These are phyloP conservation scores for Chaetura pelagica DNA, from an alignment of 2,113 vertebrate species.

Conservation along the genomic window DNA sequence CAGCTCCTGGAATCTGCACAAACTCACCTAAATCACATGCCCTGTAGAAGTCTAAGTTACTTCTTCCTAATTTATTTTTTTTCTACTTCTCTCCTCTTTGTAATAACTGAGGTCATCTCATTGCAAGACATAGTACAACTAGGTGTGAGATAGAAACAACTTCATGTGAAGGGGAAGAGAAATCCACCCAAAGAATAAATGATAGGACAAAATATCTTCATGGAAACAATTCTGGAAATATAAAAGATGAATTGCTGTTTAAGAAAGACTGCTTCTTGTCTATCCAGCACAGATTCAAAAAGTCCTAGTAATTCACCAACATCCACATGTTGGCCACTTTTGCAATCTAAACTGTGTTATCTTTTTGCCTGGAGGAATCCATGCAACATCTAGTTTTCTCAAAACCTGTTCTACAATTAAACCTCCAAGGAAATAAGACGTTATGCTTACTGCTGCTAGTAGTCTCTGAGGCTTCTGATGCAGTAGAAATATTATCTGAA, in stretches of 20 bases:
- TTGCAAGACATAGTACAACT: not conserved
- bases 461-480: constrained; percentile 92
- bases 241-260: not conserved
- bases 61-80: not conserved
- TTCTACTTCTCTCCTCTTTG: not conserved
- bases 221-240: not conserved
- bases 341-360: not conserved
- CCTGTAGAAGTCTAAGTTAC: not conserved
- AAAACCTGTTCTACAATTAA: constrained; percentile 35
- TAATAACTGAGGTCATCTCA: not conserved
- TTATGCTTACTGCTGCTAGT: constrained; percentile 83
- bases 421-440: constrained; percentile 56
- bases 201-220: fast-evolving
- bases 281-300: not conserved
- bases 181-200: not conserved
- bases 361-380: not conserved
- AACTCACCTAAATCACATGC: not conserved
- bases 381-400: constrained; percentile 28
- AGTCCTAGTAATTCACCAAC: not conserved
- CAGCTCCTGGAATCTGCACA: not conserved
- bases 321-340: not conserved
- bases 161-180: fast-evolving
- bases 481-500: constrained; percentile 90
- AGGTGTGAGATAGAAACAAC: not conserved
- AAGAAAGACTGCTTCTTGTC: not conserved